phyloP scores from a whole-genome alignment of 2,113 vertebrate species.

The Thinocorus orbignyianus region DNA sequence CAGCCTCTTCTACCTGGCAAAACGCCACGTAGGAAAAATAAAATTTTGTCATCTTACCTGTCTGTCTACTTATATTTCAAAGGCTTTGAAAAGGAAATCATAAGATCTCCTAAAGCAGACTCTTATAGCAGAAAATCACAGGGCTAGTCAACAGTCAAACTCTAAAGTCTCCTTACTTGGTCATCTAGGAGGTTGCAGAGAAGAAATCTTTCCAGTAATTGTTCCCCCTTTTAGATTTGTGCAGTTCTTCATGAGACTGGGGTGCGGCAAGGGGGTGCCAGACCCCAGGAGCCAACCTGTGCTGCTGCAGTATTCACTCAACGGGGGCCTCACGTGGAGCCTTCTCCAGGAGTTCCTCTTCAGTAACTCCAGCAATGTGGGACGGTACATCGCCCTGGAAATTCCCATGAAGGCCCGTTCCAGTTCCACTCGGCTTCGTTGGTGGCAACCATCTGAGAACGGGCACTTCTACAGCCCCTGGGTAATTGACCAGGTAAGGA shows the following conservation, averaged over 20 bases:
- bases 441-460: slow-evolving; percentile 96
- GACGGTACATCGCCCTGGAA: slow-evolving; percentile 91
- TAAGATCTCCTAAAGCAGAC: not conserved
- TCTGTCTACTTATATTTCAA: not conserved
- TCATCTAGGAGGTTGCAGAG: not conserved
- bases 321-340: slow-evolving; percentile 90
- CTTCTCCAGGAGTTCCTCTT: slow-evolving; percentile 96
- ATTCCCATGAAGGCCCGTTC: slow-evolving; percentile 91
- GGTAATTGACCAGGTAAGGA: slow-evolving; percentile 90
- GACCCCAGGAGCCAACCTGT: slow-evolving; percentile 95
- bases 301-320: slow-evolving; percentile 92
- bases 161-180: not conserved
- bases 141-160: not conserved
- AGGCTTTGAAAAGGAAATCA: not conserved
- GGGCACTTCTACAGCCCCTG: slow-evolving; percentile 97
- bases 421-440: slow-evolving; percentile 87
- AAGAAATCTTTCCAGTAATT: slow-evolving; percentile 1
- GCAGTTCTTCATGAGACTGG: slow-evolving; percentile 97
- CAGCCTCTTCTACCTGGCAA: not conserved
- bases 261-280: slow-evolving; percentile 93
- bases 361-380: slow-evolving; percentile 94
- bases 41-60: not conserved
- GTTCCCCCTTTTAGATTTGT: slow-evolving; percentile 84
- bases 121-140: not conserved
- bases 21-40: not conserved